Base-by-base conservation (phyloP, 2,888 invertebrate species). In the Cacoxenus indagator region DNA sequence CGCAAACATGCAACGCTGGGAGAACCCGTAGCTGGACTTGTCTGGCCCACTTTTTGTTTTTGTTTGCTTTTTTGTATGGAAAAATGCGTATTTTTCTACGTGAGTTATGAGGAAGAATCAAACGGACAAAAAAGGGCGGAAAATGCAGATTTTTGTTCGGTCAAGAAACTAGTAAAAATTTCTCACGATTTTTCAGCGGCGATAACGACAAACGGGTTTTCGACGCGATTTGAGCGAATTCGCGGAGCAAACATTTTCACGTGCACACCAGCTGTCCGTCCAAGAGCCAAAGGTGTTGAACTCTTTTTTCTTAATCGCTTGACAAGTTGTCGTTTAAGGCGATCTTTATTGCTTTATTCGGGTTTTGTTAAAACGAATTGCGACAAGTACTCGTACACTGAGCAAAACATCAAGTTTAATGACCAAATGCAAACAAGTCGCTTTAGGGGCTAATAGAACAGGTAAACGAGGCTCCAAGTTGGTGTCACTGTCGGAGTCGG, bases 111-210 rank as follows among this genome's bases (percentile, higher is more conserved):
- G 8, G 67, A 67, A 65, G 71, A 51, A 65, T 69, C 26, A 62
- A n/a, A 59, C 1, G 19, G 37, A n/a, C 64, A 65, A 76, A 29
- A 31, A 37, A 9, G 14, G 29, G 62, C 46, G 59, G 61, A 55
- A 54, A 43, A 27, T 80, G 77, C 75, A 70, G 72, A 78, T 67
- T 46, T 55, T 57, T 46, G 24, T 14, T 31, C 55, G 65, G 11
- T 3, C 37, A 45, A 57, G 37, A 68, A 65, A 64, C 19, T 67
- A 31, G 55, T 46, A 29, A 72, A 64, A 84, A 75, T 77, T 82
- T 82, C 82, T 80, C 82, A 82, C 82, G 82, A 83, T 82, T 83
- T 83, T 76, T 77, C 70, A 73, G 67, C 69, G 51, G 57, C 68
- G 82, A 80, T 82, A 72, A 68, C 70, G n/a, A 27, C 37, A 67